phyloP scores from a whole-genome alignment of 2,113 vertebrate species.

The Butastur rufipennis region DNA sequence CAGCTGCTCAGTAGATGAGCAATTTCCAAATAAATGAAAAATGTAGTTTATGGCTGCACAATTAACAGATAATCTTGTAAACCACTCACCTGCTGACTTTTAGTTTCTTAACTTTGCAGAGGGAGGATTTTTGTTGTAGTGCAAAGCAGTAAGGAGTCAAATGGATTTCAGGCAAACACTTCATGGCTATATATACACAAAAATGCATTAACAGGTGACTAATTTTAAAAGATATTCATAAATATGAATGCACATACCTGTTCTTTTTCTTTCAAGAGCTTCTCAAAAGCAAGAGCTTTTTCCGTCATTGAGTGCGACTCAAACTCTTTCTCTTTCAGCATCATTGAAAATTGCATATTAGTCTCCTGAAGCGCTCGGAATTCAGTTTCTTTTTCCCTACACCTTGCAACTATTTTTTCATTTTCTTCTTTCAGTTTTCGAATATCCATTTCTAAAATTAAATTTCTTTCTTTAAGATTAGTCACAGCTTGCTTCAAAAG shows the following conservation, averaged over 20 bases:
- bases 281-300: slow-evolving; percentile 90
- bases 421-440: slow-evolving; percentile 91
- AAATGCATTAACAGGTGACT: background rate
- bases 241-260: slow-evolving; percentile 77
- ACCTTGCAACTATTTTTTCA: slow-evolving; percentile 78
- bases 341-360: slow-evolving; percentile 94
- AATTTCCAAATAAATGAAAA: background rate
- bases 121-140: background rate
- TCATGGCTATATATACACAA: background rate
- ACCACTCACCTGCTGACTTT: background rate
- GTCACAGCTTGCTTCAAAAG: slow-evolving; percentile 94
- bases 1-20: background rate
- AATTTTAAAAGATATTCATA: background rate
- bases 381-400: slow-evolving; percentile 88
- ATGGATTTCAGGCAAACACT: background rate
- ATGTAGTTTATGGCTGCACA: background rate
- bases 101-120: background rate
- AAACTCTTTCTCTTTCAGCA: slow-evolving; percentile 93
- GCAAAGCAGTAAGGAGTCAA: background rate
- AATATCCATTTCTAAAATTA: slow-evolving; percentile 89
- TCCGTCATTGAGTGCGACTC: slow-evolving; percentile 86
- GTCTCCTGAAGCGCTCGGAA: slow-evolving; percentile 94
- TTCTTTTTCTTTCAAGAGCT: slow-evolving; percentile 90
- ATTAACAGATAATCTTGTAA: background rate
- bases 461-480: slow-evolving; percentile 91